These are phyloP conservation scores for Iphiclides podalirius DNA, from an alignment of 2,888 invertebrate genomes.

Conservation along the genomic window DNA sequence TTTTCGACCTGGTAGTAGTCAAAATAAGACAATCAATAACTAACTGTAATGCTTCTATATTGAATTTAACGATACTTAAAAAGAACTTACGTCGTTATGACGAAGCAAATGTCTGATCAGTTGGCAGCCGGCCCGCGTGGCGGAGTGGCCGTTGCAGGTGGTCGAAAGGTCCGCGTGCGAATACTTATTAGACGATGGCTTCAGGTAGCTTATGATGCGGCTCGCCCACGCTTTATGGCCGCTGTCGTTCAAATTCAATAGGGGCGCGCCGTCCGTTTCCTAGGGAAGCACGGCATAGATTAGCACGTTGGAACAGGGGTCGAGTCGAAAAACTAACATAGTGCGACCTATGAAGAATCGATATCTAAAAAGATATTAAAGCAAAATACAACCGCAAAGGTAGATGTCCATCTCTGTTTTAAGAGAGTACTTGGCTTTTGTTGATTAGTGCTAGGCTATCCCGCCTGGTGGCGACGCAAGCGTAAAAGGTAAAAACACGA, in stretches of 20 bases:
- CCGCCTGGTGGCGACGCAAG: too few species aligned
- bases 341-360: background rate
- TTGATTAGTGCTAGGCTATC: too few species aligned
- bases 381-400: too few species aligned
- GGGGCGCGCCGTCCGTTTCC: constrained; percentile 55
- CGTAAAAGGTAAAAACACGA: too few species aligned
- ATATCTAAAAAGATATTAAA: too few species aligned
- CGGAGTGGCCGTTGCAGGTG: constrained; percentile 79
- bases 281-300: constrained; percentile 29
- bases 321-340: background rate
- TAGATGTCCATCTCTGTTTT: too few species aligned
- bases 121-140: constrained; percentile 85
- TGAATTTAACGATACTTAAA: too few species aligned
- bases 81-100: constrained; percentile 79
- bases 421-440: too few species aligned
- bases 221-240: constrained; percentile 75
- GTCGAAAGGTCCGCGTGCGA: constrained; percentile 88
- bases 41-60: too few species aligned
- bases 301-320: too few species aligned
- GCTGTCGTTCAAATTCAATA: constrained; percentile 64
- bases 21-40: too few species aligned
- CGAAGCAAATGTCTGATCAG: constrained; percentile 87
- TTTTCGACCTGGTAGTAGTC: too few species aligned
- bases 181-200: constrained; percentile 92
- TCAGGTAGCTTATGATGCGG: constrained; percentile 90